These are phyloP conservation scores for Crotalus horridus DNA, from an alignment of 2,113 vertebrate genomes.

Conservation along the genomic window DNA sequence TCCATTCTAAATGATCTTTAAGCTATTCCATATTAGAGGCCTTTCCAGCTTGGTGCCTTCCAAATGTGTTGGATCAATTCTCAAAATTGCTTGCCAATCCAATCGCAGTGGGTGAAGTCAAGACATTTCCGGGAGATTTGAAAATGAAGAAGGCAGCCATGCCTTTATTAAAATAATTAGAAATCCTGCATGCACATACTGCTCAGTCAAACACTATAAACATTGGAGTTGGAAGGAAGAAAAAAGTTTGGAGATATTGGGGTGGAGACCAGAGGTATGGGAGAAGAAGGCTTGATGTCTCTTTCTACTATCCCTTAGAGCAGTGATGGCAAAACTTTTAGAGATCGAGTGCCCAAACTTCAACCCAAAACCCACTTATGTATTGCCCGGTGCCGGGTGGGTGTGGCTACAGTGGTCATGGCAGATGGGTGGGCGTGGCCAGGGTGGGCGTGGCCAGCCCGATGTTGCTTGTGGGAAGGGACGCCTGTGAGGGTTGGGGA, in stretches of 20 bases:
- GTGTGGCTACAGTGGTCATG: too few relatives aligned
- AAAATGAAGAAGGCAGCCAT: neutral
- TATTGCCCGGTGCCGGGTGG: too few relatives aligned
- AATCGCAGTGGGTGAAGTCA: neutral
- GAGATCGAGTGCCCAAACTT: too few relatives aligned
- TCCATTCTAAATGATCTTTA: neutral
- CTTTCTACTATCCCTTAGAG: neutral
- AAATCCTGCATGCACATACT: neutral
- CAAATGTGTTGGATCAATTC: neutral
- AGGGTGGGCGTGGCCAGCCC: too few relatives aligned
- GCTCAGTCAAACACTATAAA: neutral
- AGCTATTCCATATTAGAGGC: neutral
- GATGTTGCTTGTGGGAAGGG: too few relatives aligned
- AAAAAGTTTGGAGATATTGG: neutral
- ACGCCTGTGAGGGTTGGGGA: too few relatives aligned
- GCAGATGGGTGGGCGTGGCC: too few relatives aligned
- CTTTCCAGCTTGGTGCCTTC: neutral
- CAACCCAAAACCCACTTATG: too few relatives aligned
- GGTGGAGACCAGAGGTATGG: neutral
- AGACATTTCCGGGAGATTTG: neutral
- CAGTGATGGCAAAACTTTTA: too few relatives aligned
- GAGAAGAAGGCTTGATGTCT: neutral
- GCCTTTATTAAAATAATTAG: neutral
- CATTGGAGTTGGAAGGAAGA: neutral
- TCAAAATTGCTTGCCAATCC: neutral